Percentiles rank a stretch among this genome's conserved stretches.
Evolutionary conservation across 2,888 invertebrate species (phyloP).

Genomic region (Andrena bicolor): DNA sequence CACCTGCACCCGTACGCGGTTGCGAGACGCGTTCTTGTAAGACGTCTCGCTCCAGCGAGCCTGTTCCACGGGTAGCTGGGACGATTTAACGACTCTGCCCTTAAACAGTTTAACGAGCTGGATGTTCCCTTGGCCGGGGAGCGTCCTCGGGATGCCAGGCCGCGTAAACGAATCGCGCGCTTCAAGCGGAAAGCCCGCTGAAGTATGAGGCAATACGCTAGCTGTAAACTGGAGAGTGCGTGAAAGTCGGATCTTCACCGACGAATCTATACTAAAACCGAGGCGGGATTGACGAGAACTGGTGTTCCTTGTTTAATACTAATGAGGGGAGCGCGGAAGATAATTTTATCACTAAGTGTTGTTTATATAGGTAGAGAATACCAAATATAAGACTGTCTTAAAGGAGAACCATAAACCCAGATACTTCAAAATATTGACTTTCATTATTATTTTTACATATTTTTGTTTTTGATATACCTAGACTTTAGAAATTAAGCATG

Average conservation of each 20-base stretch:
- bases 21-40: slow-evolving; percentile 46
- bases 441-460: too few relatives aligned
- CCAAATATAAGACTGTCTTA: too few relatives aligned
- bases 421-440: too few relatives aligned
- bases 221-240: neutral
- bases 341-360: too few relatives aligned
- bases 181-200: neutral
- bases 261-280: neutral
- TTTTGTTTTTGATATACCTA: too few relatives aligned
- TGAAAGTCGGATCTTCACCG: neutral
- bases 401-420: too few relatives aligned
- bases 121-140: slow-evolving; percentile 23
- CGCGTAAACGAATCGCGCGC: slow-evolving; percentile 19
- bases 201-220: neutral
- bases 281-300: too few relatives aligned
- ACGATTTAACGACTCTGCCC: slow-evolving; percentile 60
- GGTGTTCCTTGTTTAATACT: too few relatives aligned
- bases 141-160: neutral
- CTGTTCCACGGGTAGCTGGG: slow-evolving; percentile 24
- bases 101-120: slow-evolving; percentile 60
- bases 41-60: slow-evolving; percentile 47
- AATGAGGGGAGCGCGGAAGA: too few relatives aligned
- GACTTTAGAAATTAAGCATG: too few relatives aligned
- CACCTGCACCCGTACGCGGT: slow-evolving; percentile 59
- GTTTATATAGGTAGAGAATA: too few relatives aligned